Evolutionary conservation across 2,797 vertebrate genomes (phyloP), one percentile per base, ranked within the genome.

Genomic region (Carapus acus): DNA sequence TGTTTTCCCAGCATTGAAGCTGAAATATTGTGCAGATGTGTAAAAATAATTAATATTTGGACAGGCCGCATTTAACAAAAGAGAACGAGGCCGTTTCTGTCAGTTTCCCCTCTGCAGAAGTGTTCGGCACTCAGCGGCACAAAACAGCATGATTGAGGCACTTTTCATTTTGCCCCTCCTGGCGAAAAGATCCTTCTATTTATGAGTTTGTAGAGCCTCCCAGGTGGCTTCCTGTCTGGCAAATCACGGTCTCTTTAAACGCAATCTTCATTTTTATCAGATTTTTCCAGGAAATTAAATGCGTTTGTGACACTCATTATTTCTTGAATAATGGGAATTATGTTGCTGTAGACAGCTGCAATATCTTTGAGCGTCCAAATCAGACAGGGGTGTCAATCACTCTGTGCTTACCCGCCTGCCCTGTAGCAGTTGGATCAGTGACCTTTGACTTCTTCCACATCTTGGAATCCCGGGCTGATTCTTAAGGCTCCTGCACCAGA

Each of bases 401-500:
- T 46, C 29, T 61, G 45, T 65, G 79, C 88, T 88, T 82, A 90
- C 88, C 88, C 60, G 78, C 56, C 85, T 88, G 88, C 82, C 85
- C 87, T 22, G 71, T 23, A 76, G 86, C 87, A 79, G 88, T 85
- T 57, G 68, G 73, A 47, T 90, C 86, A 0, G 79, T 78, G 67
- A 83, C 70, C 74, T 88, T 89, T 58, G 87, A 80, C 76, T 33
- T 87, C 77, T 85, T 88, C 81, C 58, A 84, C 86, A 88, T 88
- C 76, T 81, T 86, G 76, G 39, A 20, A 41, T 67, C 44, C 21
- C 71, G 72, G 54, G 63, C 67, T 60, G 51, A 65, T 66, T 81
- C 77, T 78, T 54, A 83, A 67, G 50, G 20, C 39, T 76, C n/a
- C 74, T 82, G 76, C 44, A 48, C 45, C 3, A 31, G 60, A 33